phyloP scores from a whole-genome alignment of 92 coral and sea anemone genomes.

The Umimayanthus kanabou region DNA sequence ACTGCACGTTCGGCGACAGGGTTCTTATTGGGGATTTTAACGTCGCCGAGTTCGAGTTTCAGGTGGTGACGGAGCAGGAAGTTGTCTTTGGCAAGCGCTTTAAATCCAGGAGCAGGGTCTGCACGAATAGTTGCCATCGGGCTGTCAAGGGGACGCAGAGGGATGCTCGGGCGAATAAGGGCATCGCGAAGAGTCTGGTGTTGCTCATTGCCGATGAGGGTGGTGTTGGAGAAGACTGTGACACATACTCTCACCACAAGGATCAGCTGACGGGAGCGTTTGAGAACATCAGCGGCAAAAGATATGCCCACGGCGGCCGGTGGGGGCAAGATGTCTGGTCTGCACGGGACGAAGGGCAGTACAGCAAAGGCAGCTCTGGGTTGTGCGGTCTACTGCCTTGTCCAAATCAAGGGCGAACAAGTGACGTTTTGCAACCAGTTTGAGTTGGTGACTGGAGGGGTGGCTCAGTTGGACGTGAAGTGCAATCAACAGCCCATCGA shows the following conservation, averaged over 20 bases:
- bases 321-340: conserved; percentile 11
- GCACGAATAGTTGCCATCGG: conserved; percentile 1
- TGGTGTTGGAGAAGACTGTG: conserved; percentile 29
- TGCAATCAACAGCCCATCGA: conserved; percentile 28
- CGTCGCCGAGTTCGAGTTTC: not conserved
- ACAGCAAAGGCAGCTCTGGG: not conserved
- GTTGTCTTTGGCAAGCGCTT: conserved; percentile 16
- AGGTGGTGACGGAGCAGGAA: not conserved
- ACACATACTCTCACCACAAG: conserved; percentile 31
- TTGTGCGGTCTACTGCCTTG: conserved; percentile 17
- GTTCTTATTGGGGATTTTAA: conserved; percentile 14
- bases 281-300: conserved; percentile 31
- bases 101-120: conserved; percentile 30
- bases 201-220: conserved; percentile 14
- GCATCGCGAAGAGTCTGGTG: conserved; percentile 30
- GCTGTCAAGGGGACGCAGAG: conserved; percentile 9
- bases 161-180: conserved; percentile 19
- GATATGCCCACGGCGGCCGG: conserved; percentile 9
- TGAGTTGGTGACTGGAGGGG: conserved; percentile 40
- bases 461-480: conserved; percentile 40
- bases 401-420: conserved; percentile 36
- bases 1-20: conserved; percentile 15
- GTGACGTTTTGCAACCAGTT: conserved; percentile 11
- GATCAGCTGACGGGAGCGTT: not conserved
- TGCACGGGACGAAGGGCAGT: conserved; percentile 12